Percentiles rank a stretch among this genome's conserved stretches.
Evolutionary conservation across 2,113 vertebrate genomes (phyloP).

Genomic region (Leucopsar rothschildi): DNA sequence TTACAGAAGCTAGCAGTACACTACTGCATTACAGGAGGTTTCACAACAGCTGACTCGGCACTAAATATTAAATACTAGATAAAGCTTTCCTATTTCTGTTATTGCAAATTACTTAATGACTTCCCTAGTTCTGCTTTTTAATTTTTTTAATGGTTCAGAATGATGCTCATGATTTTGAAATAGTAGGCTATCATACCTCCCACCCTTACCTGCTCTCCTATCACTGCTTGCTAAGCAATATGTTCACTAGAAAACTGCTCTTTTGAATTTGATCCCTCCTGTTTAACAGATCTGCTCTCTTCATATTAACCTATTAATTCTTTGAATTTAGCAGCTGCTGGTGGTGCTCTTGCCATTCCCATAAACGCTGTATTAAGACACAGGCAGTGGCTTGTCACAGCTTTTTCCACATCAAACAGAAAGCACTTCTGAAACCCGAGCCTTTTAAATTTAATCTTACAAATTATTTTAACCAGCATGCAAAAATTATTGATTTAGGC

Average conservation of each 20-base stretch:
- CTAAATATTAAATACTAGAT: background rate
- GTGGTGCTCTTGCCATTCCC: background rate
- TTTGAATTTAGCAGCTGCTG: background rate
- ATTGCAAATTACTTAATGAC: background rate
- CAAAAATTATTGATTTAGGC: background rate
- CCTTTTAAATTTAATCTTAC: background rate
- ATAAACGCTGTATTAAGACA: background rate
- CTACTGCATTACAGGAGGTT: background rate
- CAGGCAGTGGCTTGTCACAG: background rate
- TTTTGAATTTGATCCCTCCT: background rate
- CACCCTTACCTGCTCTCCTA: background rate
- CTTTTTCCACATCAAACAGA: background rate
- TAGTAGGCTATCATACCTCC: background rate
- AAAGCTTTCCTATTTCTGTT: background rate
- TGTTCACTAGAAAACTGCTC: background rate
- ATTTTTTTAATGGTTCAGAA: background rate
- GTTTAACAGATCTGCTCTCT: background rate
- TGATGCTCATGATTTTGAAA: background rate
- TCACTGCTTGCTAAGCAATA: background rate
- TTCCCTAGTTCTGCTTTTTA: background rate
- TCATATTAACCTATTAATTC: background rate
- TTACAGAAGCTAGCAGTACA: background rate
- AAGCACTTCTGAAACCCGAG: background rate
- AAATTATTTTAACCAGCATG: constrained; percentile 10
- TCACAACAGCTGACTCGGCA: background rate